These are phyloP conservation scores for Ranitomeya variabilis DNA, from an alignment of 2,113 vertebrate genomes.

Conservation along the genomic window DNA sequence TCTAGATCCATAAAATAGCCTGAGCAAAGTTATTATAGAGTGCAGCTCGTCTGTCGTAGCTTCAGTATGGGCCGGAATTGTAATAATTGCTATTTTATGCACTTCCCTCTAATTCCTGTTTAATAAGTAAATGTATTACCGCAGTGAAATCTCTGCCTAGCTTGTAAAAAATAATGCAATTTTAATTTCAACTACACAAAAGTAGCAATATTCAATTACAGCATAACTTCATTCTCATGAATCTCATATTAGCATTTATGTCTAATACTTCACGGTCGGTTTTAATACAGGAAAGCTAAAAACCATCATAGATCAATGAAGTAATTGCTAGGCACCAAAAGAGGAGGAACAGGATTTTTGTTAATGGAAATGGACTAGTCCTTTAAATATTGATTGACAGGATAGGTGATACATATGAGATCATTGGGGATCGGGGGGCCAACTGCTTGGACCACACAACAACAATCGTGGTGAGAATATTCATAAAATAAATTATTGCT, in stretches of 20 bases:
- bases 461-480: too few relatives aligned
- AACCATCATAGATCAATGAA: background rate
- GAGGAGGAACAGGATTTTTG: background rate
- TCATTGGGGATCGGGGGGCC: too few relatives aligned
- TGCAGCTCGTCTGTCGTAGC: background rate
- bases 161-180: slow-evolving; percentile 27
- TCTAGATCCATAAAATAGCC: background rate
- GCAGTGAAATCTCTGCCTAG: background rate
- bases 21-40: background rate
- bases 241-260: background rate
- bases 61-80: background rate
- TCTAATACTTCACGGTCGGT: background rate
- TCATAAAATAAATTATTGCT: too few relatives aligned
- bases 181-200: background rate
- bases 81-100: slow-evolving; percentile 45
- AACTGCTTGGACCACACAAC: too few relatives aligned
- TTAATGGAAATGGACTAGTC: too few relatives aligned
- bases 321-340: background rate
- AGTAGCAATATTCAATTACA: background rate
- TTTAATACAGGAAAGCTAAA: background rate
- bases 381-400: too few relatives aligned
- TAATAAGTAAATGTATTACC: slow-evolving; percentile 21
- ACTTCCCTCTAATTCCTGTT: slow-evolving; percentile 7
- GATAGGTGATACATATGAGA: too few relatives aligned
- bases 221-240: too few relatives aligned